Base-by-base conservation (phyloP, 2,113 vertebrate species). In the Leiothrix lutea region DNA sequence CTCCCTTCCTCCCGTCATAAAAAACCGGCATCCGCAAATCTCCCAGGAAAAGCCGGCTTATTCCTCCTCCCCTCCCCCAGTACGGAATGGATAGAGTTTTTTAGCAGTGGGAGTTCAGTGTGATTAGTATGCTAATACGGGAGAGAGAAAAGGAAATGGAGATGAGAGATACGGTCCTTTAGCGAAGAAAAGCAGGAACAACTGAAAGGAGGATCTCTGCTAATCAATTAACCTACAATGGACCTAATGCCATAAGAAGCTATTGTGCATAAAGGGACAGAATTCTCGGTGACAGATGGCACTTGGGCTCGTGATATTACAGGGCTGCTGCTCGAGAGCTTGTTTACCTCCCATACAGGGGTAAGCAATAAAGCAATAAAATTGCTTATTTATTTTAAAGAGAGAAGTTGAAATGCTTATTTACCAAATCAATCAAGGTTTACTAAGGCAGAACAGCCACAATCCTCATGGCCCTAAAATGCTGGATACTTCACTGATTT, bases 371-470 rank as follows among this genome's bases (percentile, higher is more conserved):
- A 97, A 92, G 95, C 88, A 97, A 71, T 97, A 98, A 98, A 98
- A 97, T 96, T 95, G 93, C 90, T 96, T 97, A 96, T 96, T 95
- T 95, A 97, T 97, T 97, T 97, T 97, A 97, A 97, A 97, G 96
- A 96, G 95, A 96, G 86, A 94, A 94, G 83, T 97, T 97, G 97
- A 97, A 97, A 98, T 97, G 95, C 96, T 96, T 97, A 97, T 96
- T 97, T 97, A 97, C 92, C 90, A 94, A 97, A 97, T 97, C 95
- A 97, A 97, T 96, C 97, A 94, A 96, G 92, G 88, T 94, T 97
- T 97, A 97, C 92, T 93, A 98, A 97, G 92, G 94, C 96, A 98
- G 96, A 98, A 97, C 93, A 97, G 91, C 73, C 60, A 86, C 88
- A 84, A 65, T 94, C 85, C 91, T 94, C 95, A 57, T 11, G 23